phyloP scores from a whole-genome alignment of 2,888 invertebrate species.

The Ornithoptera priamus region DNA sequence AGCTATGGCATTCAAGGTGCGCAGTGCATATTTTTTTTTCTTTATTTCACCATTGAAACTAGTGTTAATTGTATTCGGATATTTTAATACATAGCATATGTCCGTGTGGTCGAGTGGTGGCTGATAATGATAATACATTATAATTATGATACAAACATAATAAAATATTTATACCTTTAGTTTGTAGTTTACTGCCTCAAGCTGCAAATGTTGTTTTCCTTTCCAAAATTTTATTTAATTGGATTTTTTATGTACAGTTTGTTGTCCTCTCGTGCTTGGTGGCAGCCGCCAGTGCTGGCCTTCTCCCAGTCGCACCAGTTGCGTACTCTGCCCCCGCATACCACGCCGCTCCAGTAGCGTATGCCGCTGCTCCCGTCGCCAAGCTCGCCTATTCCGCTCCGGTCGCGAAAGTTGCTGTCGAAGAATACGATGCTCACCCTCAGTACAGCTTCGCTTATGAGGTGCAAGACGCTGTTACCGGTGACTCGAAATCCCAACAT shows the following conservation, averaged over 20 bases:
- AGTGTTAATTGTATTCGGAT: too few relatives aligned
- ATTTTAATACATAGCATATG: too few relatives aligned
- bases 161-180: too few relatives aligned
- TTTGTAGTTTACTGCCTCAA: too few relatives aligned
- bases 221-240: not conserved
- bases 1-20: constrained; percentile 47
- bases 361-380: constrained; percentile 54
- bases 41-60: too few relatives aligned
- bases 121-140: too few relatives aligned
- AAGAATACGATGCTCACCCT: constrained; percentile 45
- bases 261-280: constrained; percentile 52
- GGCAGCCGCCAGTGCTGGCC: constrained; percentile 52
- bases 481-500: constrained; percentile 70
- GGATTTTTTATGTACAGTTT: constrained; percentile 42
- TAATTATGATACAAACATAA: too few relatives aligned
- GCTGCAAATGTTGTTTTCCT: too few relatives aligned
- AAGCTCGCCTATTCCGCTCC: constrained; percentile 56
- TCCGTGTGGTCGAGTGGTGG: too few relatives aligned
- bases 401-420: constrained; percentile 43
- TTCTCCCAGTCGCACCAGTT: constrained; percentile 31
- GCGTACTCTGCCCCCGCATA: constrained; percentile 43
- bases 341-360: constrained; percentile 42
- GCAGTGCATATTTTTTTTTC: constrained; percentile 2
- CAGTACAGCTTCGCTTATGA: constrained; percentile 80
- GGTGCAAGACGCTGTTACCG: constrained; percentile 77